Base-by-base conservation (phyloP, 2,113 vertebrate species). In the Pituophis catenifer region DNA sequence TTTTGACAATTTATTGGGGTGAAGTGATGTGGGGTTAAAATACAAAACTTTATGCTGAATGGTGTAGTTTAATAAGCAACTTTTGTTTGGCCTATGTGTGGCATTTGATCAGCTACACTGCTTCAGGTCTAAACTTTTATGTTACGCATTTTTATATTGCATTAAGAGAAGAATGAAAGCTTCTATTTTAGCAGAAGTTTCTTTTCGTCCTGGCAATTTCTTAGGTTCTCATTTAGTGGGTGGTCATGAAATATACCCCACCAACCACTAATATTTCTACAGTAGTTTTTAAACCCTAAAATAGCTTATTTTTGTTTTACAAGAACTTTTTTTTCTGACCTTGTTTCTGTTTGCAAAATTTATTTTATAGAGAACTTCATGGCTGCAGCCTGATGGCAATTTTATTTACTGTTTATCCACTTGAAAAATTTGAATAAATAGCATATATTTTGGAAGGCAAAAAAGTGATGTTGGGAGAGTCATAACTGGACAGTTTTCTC, bases 1-100 rank as follows among this genome's bases (percentile, higher is more conserved):
- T 98, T 98, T 98, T 91, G 95, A 96, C 98, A 97, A 98, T 98
- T 97, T 97, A 97, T 98, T 97, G 96, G 95, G 86, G 70, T 95
- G 95, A 97, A 97, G 94, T 97, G 97, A 97, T 97, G 96, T 97
- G 97, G 94, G 92, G 92, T 90, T 87, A 97, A 97, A 97, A 97
- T 97, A 97, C 97, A 98, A 87, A 93, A 97, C 97, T 98, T 97
- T 97, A 95, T 96, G 91, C 93, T 94, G 81, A 96, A 97, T 97
- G 95, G 96, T 94, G 91, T 93, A 93, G 95, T 97, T 97, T 97
- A 97, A 97, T 97, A 96, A 95, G 97, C 94, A 97, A 97, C 97
- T 98, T 97, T 96, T 57, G 86, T 98, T 97, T 96, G 96, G 70
- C 19, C 96, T 95, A 96, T 97, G 94, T 97, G 96, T 97, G 96